Evolutionary conservation across 2,797 vertebrate species (phyloP), one percentile per base, ranked within the genome.

Genomic region (Lepilemur ruficaudatus): DNA sequence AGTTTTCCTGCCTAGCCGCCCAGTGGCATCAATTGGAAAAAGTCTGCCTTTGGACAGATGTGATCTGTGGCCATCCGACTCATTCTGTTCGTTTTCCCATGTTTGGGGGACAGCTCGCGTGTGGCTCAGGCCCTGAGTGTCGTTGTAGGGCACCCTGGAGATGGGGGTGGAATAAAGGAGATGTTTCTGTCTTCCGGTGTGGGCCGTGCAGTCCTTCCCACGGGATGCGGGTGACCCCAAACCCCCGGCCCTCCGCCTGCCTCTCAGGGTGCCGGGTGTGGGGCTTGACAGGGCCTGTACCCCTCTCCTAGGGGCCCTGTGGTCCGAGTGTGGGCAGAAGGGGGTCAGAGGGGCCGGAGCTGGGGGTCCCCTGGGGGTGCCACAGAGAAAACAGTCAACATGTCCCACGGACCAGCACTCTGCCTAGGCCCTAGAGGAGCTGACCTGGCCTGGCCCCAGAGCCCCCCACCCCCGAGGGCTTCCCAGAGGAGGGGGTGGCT

Each of bases 41-140:
- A 52, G 88, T 96, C 85, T 92, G 0, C 63, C 96, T 98, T 88
- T 80, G 98, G 97, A 89, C 97, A 95, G 7, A 95, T 86, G 55
- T 69, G 12, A 0, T 17, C 85, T 69, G 1, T 12, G 55, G 46
- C 61, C 35, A 4, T 65, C 32, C 30, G 14, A 88, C 96, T 8
- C 97, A 94, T 96, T 67, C 5, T 4, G 7, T 15, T 63, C 75
- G 25, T 98, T 98, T 93, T 98, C 85, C 84, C 25, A 65, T 4
- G 22, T 98, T 96, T 72, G 41, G 97, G 97, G 25, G 67, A 15
- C 91, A 91, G 98, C 95, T 96, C 97, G 94, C 96, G 93, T 18
- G 4, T 88, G 67, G 95, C 96, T 98, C 92, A 86, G 97, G n/a
- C 96, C 98, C 98, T 98, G 96, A 97, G 97, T 80, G 89, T 98